Percentiles rank a stretch among this genome's conserved stretches.
Evolutionary conservation across 2,113 vertebrate species (phyloP).

Genomic region (Bufo gargarizans): DNA sequence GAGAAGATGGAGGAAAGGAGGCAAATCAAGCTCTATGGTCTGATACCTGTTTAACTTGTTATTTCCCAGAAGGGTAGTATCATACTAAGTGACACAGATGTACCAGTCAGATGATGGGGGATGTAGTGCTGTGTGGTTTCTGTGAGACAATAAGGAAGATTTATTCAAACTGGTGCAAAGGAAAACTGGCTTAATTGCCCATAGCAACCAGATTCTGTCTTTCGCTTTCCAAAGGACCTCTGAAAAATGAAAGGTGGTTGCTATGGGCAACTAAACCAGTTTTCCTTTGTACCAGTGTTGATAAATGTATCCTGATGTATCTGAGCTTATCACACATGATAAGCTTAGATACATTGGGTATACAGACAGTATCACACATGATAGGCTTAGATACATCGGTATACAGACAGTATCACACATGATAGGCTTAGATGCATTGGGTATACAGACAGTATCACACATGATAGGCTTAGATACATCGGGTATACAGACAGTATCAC

Average conservation of each 20-base stretch:
- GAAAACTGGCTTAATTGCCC: no score
- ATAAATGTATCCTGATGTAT: no score
- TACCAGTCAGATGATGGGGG: not conserved
- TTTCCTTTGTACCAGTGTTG: no score
- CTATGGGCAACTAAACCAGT: no score
- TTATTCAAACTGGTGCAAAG: no score
- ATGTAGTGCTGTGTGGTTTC: not conserved
- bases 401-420: not conserved
- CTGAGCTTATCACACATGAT: not conserved
- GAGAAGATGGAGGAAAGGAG: not conserved
- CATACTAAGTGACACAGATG: not conserved
- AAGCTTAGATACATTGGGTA: not conserved
- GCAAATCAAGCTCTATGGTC: not conserved
- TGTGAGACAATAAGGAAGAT: no score
- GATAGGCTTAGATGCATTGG: not conserved
- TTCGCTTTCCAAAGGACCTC: no score
- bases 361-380: not conserved
- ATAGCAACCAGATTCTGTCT: no score
- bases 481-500: no score
- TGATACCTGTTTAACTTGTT: conserved; percentile 4
- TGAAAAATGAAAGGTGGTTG: no score
- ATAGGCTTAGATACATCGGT: not conserved
- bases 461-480: no score
- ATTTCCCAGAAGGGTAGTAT: not conserved
- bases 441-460: not conserved